Conservation (phyloP, 2,113 vertebrate species). For the Daboia siamensis region DNA sequence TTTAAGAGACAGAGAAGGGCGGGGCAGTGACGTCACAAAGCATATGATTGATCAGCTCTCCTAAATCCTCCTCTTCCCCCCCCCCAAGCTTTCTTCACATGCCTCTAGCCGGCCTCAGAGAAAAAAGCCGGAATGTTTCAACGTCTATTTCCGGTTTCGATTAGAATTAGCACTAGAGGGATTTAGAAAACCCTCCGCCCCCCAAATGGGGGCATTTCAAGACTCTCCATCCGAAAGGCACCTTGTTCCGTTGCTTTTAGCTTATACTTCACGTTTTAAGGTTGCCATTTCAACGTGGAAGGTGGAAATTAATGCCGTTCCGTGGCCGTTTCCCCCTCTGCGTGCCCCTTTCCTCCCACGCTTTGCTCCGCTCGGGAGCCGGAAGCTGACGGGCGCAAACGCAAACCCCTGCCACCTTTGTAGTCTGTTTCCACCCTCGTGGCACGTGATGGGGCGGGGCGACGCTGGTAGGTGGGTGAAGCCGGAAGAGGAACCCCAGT, state of each 20-base stretch:
- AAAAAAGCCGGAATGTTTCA: rapidly evolving
- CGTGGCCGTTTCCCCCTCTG: not conserved
- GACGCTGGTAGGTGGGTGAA: not conserved
- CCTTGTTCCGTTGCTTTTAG: not conserved
- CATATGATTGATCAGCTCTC: not conserved
- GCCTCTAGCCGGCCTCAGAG: not conserved
- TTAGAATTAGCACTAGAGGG: not conserved
- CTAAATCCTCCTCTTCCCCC: not conserved
- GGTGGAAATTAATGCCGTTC: not conserved
- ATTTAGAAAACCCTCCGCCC: too few relatives aligned
- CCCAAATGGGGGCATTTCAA: not conserved
- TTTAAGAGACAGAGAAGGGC: not conserved
- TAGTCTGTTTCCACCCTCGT: not conserved
- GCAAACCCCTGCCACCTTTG: rapidly evolving
- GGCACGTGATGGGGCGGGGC: not conserved
- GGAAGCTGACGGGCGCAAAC: rapidly evolving
- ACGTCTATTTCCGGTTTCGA: not conserved
- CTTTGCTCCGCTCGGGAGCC: not conserved
- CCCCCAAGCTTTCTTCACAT: not conserved
- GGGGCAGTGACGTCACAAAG: too few relatives aligned
- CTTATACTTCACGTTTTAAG: not conserved
- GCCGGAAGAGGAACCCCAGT: constrained; percentile 22
- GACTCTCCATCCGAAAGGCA: too few relatives aligned
- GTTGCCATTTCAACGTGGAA: not conserved
- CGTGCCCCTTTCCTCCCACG: not conserved